Percentiles rank a stretch among this genome's conserved stretches.
phyloP scores from a whole-genome alignment of 2,113 vertebrate species.

The Tragelaphus imberbis region DNA sequence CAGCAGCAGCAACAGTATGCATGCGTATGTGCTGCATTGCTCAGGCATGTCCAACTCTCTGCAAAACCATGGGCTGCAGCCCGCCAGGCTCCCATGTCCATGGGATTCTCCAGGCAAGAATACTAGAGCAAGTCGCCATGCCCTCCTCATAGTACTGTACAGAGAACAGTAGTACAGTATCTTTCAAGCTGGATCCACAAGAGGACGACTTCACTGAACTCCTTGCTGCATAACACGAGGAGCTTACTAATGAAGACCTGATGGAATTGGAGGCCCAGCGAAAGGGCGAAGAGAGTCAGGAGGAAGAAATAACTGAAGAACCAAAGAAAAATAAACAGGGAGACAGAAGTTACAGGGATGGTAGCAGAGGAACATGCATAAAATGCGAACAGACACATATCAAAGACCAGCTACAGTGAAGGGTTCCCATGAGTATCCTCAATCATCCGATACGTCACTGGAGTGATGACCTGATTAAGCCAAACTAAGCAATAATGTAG shows the following conservation, averaged over 20 bases:
- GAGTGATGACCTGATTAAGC: neutral
- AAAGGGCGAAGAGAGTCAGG: neutral
- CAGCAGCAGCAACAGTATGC: neutral
- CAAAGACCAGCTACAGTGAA: neutral
- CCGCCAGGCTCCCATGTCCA: neutral
- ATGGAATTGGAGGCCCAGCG: neutral
- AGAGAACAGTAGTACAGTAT: neutral
- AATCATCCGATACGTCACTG: neutral
- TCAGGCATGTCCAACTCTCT: neutral
- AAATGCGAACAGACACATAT: neutral
- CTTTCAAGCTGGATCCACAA: neutral
- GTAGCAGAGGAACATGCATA: neutral
- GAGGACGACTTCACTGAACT: neutral
- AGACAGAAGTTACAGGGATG: neutral
- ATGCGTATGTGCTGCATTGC: fast-evolving
- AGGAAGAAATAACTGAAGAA: neutral
- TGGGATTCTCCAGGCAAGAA: neutral
- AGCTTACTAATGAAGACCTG: neutral
- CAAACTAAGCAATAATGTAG: neutral
- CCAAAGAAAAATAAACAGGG: neutral
- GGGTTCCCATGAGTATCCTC: neutral
- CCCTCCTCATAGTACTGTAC: neutral
- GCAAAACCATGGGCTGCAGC: neutral
- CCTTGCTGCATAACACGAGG: neutral
- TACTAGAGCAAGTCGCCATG: fast-evolving